Percentiles rank a stretch among this genome's conserved stretches.
Evolutionary conservation across 2,888 invertebrate species (phyloP).

Genomic region (Melangyna quadrimaculata): DNA sequence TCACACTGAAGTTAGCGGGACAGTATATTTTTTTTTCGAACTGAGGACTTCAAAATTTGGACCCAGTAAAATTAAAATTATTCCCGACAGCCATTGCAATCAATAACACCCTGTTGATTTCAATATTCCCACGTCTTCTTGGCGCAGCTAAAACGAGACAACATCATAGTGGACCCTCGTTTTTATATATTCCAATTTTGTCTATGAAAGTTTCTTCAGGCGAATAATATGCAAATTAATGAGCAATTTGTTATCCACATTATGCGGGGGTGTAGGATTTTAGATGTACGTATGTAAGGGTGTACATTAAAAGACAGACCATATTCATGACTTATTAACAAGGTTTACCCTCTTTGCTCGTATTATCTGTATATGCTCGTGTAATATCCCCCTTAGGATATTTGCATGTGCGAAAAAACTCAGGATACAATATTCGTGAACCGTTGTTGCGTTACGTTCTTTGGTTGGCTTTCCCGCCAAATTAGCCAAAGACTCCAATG

Average conservation of each 20-base stretch:
- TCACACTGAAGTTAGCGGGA: no score
- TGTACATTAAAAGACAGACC: neutral
- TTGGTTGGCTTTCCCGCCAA: conserved; percentile 21
- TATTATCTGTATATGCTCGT: neutral
- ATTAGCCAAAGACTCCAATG: conserved; percentile 1
- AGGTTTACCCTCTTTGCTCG: conserved; percentile 23
- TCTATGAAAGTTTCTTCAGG: conserved; percentile 45
- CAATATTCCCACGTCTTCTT: neutral
- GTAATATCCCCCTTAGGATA: neutral
- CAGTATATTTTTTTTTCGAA: no score
- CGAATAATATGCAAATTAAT: conserved; percentile 71
- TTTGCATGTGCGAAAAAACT: neutral
- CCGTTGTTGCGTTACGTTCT: neutral
- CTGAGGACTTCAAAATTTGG: no score
- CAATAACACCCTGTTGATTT: neutral
- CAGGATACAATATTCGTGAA: conserved; percentile 13
- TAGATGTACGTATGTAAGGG: neutral
- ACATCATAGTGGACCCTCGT: conserved; percentile 17
- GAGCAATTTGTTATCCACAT: conserved; percentile 60
- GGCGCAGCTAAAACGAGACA: neutral
- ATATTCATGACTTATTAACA: conserved; percentile 66
- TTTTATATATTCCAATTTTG: neutral
- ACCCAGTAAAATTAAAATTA: no score
- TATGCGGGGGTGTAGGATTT: neutral
- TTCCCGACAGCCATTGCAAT: no score